Evolutionary conservation across 2,888 invertebrate species (phyloP).

Genomic region (Neuroscelio doddi): DNA sequence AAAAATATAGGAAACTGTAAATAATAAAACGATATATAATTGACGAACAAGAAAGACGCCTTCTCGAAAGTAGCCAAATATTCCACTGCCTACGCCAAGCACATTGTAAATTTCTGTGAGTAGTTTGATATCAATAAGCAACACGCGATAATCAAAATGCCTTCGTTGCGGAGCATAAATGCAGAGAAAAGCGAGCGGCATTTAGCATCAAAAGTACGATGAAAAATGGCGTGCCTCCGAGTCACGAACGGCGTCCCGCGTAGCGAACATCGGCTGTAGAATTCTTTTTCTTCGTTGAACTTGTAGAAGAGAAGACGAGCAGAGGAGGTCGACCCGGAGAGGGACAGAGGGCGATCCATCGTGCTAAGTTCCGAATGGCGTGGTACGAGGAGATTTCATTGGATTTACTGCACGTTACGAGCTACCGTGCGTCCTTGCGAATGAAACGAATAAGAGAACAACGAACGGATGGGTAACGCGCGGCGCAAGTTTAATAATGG

Average conservation of each 20-base stretch:
- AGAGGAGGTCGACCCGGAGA: constrained; percentile 11
- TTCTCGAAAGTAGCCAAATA: too few relatives aligned
- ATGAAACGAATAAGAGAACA: constrained; percentile 13
- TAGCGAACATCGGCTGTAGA: constrained; percentile 43
- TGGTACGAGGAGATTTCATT: constrained; percentile 34
- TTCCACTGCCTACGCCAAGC: too few relatives aligned
- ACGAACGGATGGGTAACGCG: too few relatives aligned
- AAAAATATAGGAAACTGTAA: too few relatives aligned
- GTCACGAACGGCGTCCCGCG: constrained; percentile 45
- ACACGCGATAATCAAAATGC: constrained; percentile 46
- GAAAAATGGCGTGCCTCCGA: constrained; percentile 44
- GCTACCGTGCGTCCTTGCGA: constrained; percentile 25
- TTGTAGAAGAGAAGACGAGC: constrained; percentile 18
- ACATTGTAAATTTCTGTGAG: too few relatives aligned
- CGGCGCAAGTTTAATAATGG: constrained; percentile 55
- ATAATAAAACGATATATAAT: too few relatives aligned
- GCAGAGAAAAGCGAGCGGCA: constrained; percentile 24
- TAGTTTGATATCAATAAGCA: constrained; percentile 42
- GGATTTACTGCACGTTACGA: constrained; percentile 31
- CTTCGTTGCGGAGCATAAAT: constrained; percentile 37
- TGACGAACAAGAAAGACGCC: too few relatives aligned
- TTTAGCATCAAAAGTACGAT: constrained; percentile 43
- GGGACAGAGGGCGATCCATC: constrained; percentile 20
- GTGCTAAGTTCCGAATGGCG: constrained; percentile 37
- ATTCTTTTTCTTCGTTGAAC: constrained; percentile 43